These are phyloP conservation scores for Corvus hawaiiensis DNA, from an alignment of 2,113 vertebrate species.

Conservation along the genomic window DNA sequence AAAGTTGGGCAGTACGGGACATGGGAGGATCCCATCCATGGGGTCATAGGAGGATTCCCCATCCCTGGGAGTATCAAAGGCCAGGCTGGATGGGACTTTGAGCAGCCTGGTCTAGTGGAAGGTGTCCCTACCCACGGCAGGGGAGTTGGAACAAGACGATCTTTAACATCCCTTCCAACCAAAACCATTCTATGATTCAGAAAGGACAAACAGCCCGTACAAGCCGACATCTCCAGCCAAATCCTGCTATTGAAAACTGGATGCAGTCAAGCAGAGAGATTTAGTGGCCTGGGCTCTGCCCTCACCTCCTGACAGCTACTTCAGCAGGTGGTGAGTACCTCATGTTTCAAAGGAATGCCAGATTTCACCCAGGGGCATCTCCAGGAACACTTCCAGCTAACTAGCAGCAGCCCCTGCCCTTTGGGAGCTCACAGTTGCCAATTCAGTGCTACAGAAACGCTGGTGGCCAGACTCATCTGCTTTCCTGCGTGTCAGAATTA, in stretches of 20 bases:
- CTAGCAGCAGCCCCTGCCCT: background rate
- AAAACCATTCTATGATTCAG: background rate
- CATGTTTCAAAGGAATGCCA: background rate
- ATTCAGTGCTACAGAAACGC: background rate
- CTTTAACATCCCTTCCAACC: background rate
- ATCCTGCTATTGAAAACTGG: background rate
- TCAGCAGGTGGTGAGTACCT: background rate
- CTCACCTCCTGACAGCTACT: background rate
- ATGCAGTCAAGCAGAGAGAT: background rate
- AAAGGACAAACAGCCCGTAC: background rate
- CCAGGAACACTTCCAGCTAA: background rate
- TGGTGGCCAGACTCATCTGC: background rate
- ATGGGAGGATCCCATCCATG: background rate
- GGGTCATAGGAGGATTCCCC: background rate
- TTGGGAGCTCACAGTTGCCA: background rate
- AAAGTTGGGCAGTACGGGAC: background rate
- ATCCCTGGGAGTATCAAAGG: background rate
- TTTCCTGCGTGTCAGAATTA: background rate
- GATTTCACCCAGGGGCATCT: background rate
- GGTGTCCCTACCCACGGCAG: background rate
- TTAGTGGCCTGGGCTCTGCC: background rate
- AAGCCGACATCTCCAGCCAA: background rate
- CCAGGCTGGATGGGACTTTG: background rate
- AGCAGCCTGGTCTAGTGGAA: background rate
- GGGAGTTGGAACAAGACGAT: background rate